Conservation (phyloP, 2,113 vertebrate species). For the Colistium nudipinnis region DNA sequence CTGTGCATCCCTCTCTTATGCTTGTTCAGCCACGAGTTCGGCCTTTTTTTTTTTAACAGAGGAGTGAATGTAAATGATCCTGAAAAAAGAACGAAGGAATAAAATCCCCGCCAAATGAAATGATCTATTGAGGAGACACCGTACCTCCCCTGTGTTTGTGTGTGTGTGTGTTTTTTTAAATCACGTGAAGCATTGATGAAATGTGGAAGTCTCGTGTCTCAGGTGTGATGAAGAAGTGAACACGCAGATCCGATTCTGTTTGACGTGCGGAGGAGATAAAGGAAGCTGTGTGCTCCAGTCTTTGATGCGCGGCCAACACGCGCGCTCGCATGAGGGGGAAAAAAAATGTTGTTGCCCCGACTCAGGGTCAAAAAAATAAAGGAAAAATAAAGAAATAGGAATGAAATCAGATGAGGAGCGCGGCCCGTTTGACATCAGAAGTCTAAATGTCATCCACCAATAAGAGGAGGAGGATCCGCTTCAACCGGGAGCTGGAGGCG, state of each 20-base stretch:
- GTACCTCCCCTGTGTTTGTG: no score
- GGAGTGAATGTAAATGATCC: no score
- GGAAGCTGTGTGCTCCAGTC: neutral
- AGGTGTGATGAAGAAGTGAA: neutral
- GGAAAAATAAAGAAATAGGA: neutral
- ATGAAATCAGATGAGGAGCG: neutral
- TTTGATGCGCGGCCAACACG: neutral
- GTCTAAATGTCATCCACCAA: neutral
- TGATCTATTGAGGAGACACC: no score
- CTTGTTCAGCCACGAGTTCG: neutral
- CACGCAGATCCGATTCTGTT: neutral
- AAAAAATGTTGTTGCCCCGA: neutral
- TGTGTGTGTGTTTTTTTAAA: no score
- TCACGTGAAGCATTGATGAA: no score
- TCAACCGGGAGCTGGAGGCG: neutral
- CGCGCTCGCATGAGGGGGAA: neutral
- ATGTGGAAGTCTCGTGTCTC: no score
- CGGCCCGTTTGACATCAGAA: neutral
- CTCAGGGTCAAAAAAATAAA: neutral
- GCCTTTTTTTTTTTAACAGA: no score
- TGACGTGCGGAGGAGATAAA: neutral
- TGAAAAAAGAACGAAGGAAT: no score
- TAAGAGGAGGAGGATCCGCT: neutral
- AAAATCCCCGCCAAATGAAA: no score
- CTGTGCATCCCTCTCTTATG: conserved; percentile 4